Base-by-base conservation (phyloP, 2,797 vertebrate genomes). In the Lophotriccus pileatus region DNA sequence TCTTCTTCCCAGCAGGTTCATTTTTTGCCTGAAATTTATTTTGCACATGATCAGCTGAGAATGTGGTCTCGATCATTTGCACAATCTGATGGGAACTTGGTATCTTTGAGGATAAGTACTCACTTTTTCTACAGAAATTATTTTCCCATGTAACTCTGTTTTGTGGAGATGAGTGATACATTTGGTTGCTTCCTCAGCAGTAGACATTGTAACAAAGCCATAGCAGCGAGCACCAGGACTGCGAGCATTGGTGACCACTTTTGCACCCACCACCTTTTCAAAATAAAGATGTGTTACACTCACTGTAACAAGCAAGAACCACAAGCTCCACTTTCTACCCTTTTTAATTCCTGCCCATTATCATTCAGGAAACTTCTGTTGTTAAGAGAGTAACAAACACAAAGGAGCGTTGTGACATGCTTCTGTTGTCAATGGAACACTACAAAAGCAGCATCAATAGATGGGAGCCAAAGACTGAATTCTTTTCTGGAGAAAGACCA, bases 171-270 rank as follows among this genome's bases (percentile, higher is more conserved):
- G 98, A 75, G 90, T 98, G 87, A 99, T 99, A 55, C 99, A 99
- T 64, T 98, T 99, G 12, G 99, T 98, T 36, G 99, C 99, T 90
- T 99, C 99, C 39, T 99, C 99, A 0, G 98, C 97, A 11, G 99
- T 98, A 10, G 99, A 99, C 99, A 99, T 99, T 0, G 99, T 99
- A 76, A 99, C 99, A 15, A 99, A 99, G 52, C 99, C 99, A 0
- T 99, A 99, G 96, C 99, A 99, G 74, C 99, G 99, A 55, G 99
- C 98, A 0, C 99, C 99, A 0, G 99, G 99, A 56, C 99, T 99
- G 84, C 99, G 98, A 47, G 99, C 99, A 0, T 99, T 99, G 16
- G 99, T 99, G 72, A 99, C 99, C 52, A 99, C 99, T 95, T 99
- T 99, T 4, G 99, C 99, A 1, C 99, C 99, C 22, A 99, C 98